These are phyloP conservation scores for Drosophila nr. perissopoda DNA, from an alignment of 2,888 invertebrate genomes.

Conservation along the genomic window DNA sequence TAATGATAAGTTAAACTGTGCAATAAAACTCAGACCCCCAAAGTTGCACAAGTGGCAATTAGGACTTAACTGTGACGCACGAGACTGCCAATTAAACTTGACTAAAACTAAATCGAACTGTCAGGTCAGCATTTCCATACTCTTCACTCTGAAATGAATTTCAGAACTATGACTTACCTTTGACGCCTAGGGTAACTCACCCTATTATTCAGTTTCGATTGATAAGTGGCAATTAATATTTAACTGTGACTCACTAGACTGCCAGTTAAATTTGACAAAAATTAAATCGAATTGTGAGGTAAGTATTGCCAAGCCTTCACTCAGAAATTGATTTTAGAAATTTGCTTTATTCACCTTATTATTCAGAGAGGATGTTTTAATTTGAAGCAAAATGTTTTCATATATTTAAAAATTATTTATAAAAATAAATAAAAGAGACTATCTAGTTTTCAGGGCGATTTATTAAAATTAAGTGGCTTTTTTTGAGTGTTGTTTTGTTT, in stretches of 20 bases:
- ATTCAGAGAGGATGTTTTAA: not conserved
- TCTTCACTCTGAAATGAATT: too few species aligned
- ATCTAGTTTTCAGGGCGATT: too few species aligned
- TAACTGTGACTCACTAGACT: not conserved
- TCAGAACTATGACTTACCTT: too few species aligned
- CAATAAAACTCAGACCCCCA: constrained; percentile 24
- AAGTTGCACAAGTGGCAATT: constrained; percentile 49
- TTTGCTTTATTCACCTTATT: not conserved
- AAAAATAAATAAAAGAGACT: too few species aligned
- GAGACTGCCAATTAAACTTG: not conserved
- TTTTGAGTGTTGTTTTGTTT: not conserved
- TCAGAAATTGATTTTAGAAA: not conserved
- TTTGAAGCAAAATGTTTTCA: too few species aligned
- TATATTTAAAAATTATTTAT: too few species aligned
- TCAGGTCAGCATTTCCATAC: not conserved
- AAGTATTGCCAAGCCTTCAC: not conserved
- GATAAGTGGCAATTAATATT: constrained; percentile 58
- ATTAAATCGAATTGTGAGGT: not conserved
- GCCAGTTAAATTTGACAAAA: too few species aligned
- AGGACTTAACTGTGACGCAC: not conserved
- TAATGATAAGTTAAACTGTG: constrained; percentile 73
- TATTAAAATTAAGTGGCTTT: not conserved
- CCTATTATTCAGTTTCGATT: constrained; percentile 53
- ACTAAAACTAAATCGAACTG: not conserved
- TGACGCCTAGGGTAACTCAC: too few species aligned